Percentiles rank a stretch among this genome's conserved stretches.
Evolutionary conservation across 2,888 invertebrate species (phyloP).

Genomic region (Xylota segnis): DNA sequence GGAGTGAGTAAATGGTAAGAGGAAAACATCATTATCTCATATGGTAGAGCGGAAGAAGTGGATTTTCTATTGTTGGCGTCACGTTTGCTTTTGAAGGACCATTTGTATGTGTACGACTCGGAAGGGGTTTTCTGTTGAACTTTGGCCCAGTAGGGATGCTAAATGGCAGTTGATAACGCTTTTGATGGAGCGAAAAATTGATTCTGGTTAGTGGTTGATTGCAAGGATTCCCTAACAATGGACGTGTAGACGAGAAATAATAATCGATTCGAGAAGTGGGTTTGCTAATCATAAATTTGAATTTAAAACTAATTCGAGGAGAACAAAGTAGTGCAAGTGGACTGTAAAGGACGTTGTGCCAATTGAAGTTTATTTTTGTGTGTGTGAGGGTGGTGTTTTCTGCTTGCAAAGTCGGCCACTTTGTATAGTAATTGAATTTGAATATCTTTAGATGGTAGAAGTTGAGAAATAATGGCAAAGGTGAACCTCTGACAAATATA

Average conservation of each 20-base stretch:
- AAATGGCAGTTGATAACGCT: constrained; percentile 59
- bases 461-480: too few relatives aligned
- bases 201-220: constrained; percentile 28
- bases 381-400: too few relatives aligned
- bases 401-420: too few relatives aligned
- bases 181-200: constrained; percentile 35
- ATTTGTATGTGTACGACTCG: constrained; percentile 6
- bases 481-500: too few relatives aligned
- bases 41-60: constrained; percentile 51
- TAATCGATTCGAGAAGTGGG: constrained; percentile 20
- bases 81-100: constrained; percentile 58
- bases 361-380: too few relatives aligned
- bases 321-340: constrained; percentile 28
- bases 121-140: constrained; percentile 39
- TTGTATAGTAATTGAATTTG: too few relatives aligned
- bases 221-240: constrained; percentile 23
- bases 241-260: constrained; percentile 12
- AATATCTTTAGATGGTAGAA: too few relatives aligned
- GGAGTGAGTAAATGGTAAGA: constrained; percentile 5
- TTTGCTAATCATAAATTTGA: constrained; percentile 19
- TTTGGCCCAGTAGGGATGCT: constrained; percentile 39
- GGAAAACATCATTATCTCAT: constrained; percentile 50
- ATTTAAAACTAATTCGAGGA: constrained; percentile 5
- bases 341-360: background rate
- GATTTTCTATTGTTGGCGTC: constrained; percentile 69